A percentile compares a stretch with the other conserved stretches of the same genome.
Conservation (phyloP, 2,797 vertebrate species). For the Erithacus rubecula region DNA sequence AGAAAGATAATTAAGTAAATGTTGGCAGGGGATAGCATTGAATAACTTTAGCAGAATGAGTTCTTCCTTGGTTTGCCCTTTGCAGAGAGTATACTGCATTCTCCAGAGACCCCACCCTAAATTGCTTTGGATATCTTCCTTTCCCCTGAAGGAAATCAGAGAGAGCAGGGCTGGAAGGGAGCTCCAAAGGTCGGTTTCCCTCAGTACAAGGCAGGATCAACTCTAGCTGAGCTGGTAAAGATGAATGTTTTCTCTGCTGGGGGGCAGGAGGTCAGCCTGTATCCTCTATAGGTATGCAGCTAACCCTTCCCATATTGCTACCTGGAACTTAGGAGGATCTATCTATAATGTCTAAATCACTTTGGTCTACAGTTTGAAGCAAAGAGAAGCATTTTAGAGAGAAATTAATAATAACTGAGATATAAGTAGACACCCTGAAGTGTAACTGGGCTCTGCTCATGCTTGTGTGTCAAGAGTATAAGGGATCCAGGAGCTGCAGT, state of each 20-base stretch:
- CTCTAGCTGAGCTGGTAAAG: neutral
- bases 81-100: neutral
- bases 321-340: neutral
- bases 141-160: conserved; percentile 11
- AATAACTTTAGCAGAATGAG: conserved; percentile 46
- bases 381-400: neutral
- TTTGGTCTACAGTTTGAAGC: neutral
- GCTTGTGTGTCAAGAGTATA: neutral
- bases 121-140: conserved; percentile 18
- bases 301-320: neutral
- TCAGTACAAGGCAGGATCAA: neutral
- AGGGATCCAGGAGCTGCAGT: neutral
- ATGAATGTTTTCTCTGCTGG: neutral
- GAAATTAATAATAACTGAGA: neutral
- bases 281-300: neutral
- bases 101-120: conserved; percentile 36
- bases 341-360: neutral
- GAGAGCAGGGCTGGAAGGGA: neutral
- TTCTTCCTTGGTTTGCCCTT: conserved; percentile 54
- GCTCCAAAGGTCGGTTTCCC: neutral
- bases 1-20: conserved; percentile 69
- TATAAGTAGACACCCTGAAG: neutral
- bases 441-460: neutral
- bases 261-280: neutral
- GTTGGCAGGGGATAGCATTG: conserved; percentile 55